phyloP scores from a whole-genome alignment of 2,888 invertebrate genomes.

The Drosophila merina region DNA sequence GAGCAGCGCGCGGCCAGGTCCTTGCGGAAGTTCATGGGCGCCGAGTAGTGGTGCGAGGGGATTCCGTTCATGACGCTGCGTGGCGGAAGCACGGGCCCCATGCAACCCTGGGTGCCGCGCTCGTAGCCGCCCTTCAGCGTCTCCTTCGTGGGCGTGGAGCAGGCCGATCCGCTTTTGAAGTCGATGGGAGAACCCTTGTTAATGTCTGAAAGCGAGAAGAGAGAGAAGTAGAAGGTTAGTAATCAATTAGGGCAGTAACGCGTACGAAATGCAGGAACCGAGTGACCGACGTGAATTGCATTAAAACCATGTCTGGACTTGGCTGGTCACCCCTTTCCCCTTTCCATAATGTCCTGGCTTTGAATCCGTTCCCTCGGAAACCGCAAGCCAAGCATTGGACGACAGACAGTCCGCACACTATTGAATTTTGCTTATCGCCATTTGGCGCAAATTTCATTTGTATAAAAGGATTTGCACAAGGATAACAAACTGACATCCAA shows the following conservation, averaged over 20 bases:
- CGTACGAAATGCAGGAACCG: conserved; percentile 9
- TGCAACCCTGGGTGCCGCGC: conserved; percentile 86
- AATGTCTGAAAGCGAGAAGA: conserved; percentile 88
- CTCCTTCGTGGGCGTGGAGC: conserved; percentile 93
- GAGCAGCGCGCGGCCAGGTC: conserved; percentile 93
- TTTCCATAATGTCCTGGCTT: background rate
- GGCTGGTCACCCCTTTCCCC: background rate
- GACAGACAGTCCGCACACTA: conserved; percentile 40
- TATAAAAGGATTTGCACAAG: conserved; percentile 81
- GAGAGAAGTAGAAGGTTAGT: conserved; percentile 26
- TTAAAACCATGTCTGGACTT: conserved; percentile 15
- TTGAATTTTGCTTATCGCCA: conserved; percentile 76
- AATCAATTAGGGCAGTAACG: conserved; percentile 31
- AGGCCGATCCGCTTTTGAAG: conserved; percentile 93
- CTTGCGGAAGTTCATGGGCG: conserved; percentile 94
- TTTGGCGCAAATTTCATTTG: conserved; percentile 80
- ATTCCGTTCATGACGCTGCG: conserved; percentile 85
- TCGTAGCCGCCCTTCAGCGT: conserved; percentile 86
- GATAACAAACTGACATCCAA: conserved; percentile 81
- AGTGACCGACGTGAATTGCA: conserved; percentile 6
- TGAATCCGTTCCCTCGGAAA: conserved; percentile 10
- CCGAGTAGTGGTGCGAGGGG: conserved; percentile 90
- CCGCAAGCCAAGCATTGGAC: background rate
- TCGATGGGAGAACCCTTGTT: conserved; percentile 95
- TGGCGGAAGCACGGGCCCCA: conserved; percentile 90